Base-by-base conservation (phyloP, 2,888 invertebrate species). In the Dasypogon diadema region DNA sequence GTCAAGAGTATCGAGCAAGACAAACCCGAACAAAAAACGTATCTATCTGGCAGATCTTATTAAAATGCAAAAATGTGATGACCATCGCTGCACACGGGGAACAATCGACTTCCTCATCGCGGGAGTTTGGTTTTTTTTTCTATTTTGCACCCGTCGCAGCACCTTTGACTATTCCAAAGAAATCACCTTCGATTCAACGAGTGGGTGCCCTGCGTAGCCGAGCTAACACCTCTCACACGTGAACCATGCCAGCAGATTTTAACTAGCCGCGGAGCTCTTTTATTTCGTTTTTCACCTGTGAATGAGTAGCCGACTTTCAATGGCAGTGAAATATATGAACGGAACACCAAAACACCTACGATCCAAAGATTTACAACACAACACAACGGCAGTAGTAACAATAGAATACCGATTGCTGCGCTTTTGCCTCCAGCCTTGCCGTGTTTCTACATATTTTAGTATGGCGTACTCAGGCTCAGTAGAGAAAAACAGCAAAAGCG, bases 181-280 rank as follows among this genome's bases (percentile, higher is more conserved):
- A 60, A 60, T 58, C 58, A 60, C 37, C 37, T 60, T 42, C 60
- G 37, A 18, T 12, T 12, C 37, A 37, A 37, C 60, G 60, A 60
- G 60, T 60, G 60, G 60, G 60, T 60, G 60, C 60, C 37, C 60
- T 60, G 60, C 60, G 60, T 60, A 60, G 37, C 37, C 42, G 6
- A 60, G 37, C 16, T 58, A 30, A 34, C 58, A 58, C 42, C 63
- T 14, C n/a, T 65, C 46, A 24, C 65, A 46, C 65, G 46, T 65
- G 65, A 65, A 16, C 24, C 24, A 3, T 21, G 24, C n/a, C 65
- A n/a, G 12, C 24, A 65, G 46, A 6, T 14, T 21, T 21, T 6
- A 46, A 26, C 24, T 37, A 6, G 14, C 10, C 12, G 42, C 65
- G 14, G 24, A 65, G 4, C n/a, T 24, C 48, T 65, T 60, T 37